A percentile compares a stretch with the other conserved stretches of the same genome.
phyloP scores from a whole-genome alignment of 2,888 invertebrate genomes.

The Stramonita haemastoma region DNA sequence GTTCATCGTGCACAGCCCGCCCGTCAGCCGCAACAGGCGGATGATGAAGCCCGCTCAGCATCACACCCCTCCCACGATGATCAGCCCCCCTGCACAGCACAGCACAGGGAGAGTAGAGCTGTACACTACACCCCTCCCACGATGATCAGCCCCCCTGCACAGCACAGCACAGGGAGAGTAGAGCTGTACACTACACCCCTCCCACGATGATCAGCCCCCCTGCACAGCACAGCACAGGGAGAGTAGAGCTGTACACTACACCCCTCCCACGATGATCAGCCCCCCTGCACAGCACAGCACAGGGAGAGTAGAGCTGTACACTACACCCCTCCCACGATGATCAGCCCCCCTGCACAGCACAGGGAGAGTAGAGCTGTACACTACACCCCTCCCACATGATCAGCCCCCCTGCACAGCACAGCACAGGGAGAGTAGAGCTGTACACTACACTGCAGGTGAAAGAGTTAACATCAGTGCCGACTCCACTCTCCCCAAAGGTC shows the following conservation, averaged over 20 bases:
- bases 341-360: constrained; percentile 53
- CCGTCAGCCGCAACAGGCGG: constrained; percentile 53
- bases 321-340: constrained; percentile 55
- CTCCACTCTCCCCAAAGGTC: too few species aligned
- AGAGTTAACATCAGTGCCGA: too few species aligned
- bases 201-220: constrained; percentile 60
- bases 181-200: constrained; percentile 5
- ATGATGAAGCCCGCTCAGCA: constrained; percentile 62
- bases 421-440: too few species aligned
- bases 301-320: too few species aligned
- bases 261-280: constrained; percentile 56
- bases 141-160: constrained; percentile 57
- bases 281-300: constrained; percentile 50
- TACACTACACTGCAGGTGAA: too few species aligned
- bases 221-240: constrained; percentile 28
- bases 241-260: too few species aligned
- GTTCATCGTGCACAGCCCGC: constrained; percentile 57
- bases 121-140: constrained; percentile 47
- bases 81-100: constrained; percentile 54
- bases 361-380: too few species aligned
- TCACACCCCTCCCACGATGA: constrained; percentile 60
- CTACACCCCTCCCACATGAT: constrained; percentile 60
- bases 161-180: too few species aligned
- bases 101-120: too few species aligned
- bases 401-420: constrained; percentile 52